Percentiles rank a stretch among this genome's conserved stretches.
Evolutionary conservation across 1,140 invertebrate species (phyloP).

Genomic region (Drosophila erecta): DNA sequence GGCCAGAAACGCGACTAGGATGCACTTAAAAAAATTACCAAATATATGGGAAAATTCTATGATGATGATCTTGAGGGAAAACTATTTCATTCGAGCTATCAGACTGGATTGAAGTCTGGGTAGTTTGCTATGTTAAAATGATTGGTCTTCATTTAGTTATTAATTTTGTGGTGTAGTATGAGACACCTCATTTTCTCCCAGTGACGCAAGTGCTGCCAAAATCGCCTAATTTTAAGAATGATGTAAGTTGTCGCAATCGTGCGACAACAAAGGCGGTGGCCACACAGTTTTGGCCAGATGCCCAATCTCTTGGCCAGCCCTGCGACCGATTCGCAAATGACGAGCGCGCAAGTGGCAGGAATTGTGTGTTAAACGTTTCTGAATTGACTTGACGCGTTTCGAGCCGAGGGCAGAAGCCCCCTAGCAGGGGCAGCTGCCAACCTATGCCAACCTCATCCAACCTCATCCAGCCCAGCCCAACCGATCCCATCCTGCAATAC

Average conservation of each 20-base stretch:
- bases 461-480: neutral
- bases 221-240: slow-evolving; percentile 83
- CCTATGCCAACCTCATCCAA: neutral
- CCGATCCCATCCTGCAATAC: neutral
- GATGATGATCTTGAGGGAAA: too few relatives aligned
- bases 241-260: slow-evolving; percentile 80
- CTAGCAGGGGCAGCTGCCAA: slow-evolving; percentile 16
- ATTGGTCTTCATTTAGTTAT: too few relatives aligned
- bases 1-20: neutral
- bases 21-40: neutral
- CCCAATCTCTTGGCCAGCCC: slow-evolving; percentile 55
- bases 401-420: slow-evolving; percentile 17
- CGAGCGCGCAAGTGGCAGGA: slow-evolving; percentile 70
- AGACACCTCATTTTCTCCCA: neutral
- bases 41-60: too few relatives aligned
- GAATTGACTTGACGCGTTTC: slow-evolving; percentile 67
- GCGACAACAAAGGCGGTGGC: slow-evolving; percentile 41
- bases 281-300: slow-evolving; percentile 66
- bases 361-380: slow-evolving; percentile 78
- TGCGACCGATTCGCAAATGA: slow-evolving; percentile 50
- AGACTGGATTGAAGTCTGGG: too few relatives aligned
- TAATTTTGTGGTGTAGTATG: too few relatives aligned
- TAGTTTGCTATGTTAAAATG: too few relatives aligned
- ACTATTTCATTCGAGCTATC: too few relatives aligned
- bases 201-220: slow-evolving; percentile 42